Conservation (phyloP, 2,888 invertebrate species). For the Plusia festucae region DNA sequence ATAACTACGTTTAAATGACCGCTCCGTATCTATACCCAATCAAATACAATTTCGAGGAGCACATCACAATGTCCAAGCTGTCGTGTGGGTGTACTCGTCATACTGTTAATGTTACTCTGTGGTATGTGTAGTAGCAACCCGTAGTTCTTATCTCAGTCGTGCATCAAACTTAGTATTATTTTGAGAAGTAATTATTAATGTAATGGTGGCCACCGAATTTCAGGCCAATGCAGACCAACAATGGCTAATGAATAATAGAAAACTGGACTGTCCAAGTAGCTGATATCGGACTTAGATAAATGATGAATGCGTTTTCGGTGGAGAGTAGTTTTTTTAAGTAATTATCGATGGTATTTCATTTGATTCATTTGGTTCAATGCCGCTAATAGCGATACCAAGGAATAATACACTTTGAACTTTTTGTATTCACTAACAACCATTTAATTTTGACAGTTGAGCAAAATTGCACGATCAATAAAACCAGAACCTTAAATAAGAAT, state of each 20-base stretch:
- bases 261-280: conserved; percentile 84
- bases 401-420: conserved; percentile 13
- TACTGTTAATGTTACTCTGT: conserved; percentile 59
- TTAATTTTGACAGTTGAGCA: neutral
- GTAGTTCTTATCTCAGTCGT: conserved; percentile 81
- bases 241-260: conserved; percentile 87
- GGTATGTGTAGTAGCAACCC: conserved; percentile 64
- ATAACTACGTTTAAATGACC: conserved; percentile 1
- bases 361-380: conserved; percentile 61
- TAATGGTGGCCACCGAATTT: conserved; percentile 87
- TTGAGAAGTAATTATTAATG: conserved; percentile 89
- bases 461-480: neutral
- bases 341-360: conserved; percentile 75
- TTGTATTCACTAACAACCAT: neutral
- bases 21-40: conserved; percentile 11
- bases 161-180: conserved; percentile 87
- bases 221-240: conserved; percentile 81
- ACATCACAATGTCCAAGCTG: conserved; percentile 32
- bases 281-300: conserved; percentile 81
- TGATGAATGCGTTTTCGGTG: conserved; percentile 83
- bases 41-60: conserved; percentile 44
- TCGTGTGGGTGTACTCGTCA: conserved; percentile 54
- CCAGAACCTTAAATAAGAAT: neutral
- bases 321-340: conserved; percentile 75
- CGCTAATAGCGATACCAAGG: conserved; percentile 24